Percentiles rank a stretch among this genome's conserved stretches.
Evolutionary conservation across 2,888 invertebrate species (phyloP).

Genomic region (Parnassius smintheus): DNA sequence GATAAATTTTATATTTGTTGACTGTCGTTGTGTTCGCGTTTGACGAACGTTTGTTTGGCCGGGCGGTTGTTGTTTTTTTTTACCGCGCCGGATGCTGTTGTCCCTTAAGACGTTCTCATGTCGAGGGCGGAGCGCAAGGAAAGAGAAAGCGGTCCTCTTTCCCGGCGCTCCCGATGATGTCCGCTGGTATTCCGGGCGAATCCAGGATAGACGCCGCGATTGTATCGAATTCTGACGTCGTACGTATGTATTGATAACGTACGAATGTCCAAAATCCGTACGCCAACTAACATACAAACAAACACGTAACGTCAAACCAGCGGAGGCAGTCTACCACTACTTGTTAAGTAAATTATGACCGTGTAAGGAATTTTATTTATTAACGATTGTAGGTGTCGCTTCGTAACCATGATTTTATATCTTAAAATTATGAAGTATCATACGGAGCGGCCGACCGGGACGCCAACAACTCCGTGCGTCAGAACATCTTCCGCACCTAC

Average conservation of each 20-base stretch:
- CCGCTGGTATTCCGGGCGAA: neutral
- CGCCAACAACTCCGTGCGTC: neutral
- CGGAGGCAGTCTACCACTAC: slow-evolving; percentile 29
- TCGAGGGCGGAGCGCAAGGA: slow-evolving; percentile 13
- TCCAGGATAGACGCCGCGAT: no score
- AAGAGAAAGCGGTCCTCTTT: slow-evolving; percentile 13
- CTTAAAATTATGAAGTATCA: slow-evolving; percentile 1
- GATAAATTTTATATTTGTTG: slow-evolving; percentile 9
- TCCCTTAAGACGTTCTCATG: slow-evolving; percentile 2
- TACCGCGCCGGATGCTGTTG: neutral
- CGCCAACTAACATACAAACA: neutral
- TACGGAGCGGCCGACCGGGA: slow-evolving; percentile 1
- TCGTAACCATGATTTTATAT: slow-evolving; percentile 21
- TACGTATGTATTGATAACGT: no score
- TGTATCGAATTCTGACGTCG: no score
- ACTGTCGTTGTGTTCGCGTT: slow-evolving; percentile 34
- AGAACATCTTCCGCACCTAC: neutral
- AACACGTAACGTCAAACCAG: neutral
- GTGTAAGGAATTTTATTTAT: slow-evolving; percentile 35
- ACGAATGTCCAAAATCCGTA: neutral
- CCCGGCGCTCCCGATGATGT: neutral
- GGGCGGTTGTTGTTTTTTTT: slow-evolving; percentile 1
- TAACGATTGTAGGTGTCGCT: slow-evolving; percentile 29
- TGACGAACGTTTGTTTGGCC: neutral
- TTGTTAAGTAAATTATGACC: slow-evolving; percentile 33